These are phyloP conservation scores for Oryzias celebensis DNA, from an alignment of 2,113 vertebrate species.

Conservation along the genomic window DNA sequence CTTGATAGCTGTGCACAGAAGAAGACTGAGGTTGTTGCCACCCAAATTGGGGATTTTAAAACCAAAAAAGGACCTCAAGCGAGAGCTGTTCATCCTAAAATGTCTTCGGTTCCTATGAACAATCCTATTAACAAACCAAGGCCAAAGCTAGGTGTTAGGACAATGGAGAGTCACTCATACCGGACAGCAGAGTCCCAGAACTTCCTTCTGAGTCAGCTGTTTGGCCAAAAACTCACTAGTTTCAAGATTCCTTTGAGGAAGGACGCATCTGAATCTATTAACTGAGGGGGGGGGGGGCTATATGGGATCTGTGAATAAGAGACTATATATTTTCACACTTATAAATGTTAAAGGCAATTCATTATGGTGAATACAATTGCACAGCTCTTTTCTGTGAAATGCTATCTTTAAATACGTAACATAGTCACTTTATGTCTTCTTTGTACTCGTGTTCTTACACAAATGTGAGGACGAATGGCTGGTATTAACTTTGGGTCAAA, in stretches of 20 bases:
- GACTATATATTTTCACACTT: slow-evolving; percentile 68
- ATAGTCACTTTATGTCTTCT: slow-evolving; percentile 83
- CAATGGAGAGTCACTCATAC: slow-evolving; percentile 76
- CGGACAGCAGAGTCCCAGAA: slow-evolving; percentile 94
- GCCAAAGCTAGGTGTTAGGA: slow-evolving; percentile 75
- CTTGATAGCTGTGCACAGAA: slow-evolving; percentile 79
- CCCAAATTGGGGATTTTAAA: slow-evolving; percentile 79
- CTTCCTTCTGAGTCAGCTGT: slow-evolving; percentile 94
- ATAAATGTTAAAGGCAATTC: slow-evolving; percentile 76
- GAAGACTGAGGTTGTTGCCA: slow-evolving; percentile 75
- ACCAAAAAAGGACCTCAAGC: slow-evolving; percentile 80
- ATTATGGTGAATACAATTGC: slow-evolving; percentile 87
- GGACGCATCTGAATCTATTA: slow-evolving; percentile 88
- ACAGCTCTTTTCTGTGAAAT: slow-evolving; percentile 85
- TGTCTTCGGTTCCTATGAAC: slow-evolving; percentile 72
- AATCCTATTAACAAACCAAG: slow-evolving; percentile 80
- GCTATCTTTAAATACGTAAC: slow-evolving; percentile 74
- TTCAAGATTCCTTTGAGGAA: slow-evolving; percentile 98
- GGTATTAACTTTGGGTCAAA: slow-evolving; percentile 81
- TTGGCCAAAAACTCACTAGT: slow-evolving; percentile 95
- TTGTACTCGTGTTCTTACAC: slow-evolving; percentile 83
- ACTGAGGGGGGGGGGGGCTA: slow-evolving; percentile 50
- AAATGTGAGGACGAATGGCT: slow-evolving; percentile 80
- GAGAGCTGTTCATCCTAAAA: slow-evolving; percentile 81
- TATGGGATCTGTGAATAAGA: slow-evolving; percentile 69